phyloP scores from a whole-genome alignment of 1,140 invertebrate species.

The Gonioctena quinquepunctata region DNA sequence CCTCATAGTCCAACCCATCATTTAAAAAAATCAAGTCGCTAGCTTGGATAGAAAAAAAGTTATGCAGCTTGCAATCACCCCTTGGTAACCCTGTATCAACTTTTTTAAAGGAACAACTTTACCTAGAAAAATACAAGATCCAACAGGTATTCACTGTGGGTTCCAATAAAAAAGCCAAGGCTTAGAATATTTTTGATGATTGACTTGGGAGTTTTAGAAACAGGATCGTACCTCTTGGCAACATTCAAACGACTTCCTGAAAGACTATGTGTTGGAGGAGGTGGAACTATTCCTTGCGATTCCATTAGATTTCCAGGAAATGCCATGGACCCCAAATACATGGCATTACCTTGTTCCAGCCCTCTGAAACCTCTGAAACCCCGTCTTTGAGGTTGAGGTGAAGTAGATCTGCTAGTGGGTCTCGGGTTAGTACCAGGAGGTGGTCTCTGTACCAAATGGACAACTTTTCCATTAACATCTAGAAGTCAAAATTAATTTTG shows the following conservation, averaged over 20 bases:
- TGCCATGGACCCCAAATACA: constrained; percentile 69
- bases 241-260: constrained; percentile 56
- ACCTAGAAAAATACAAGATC: too few relatives aligned
- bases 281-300: constrained; percentile 55
- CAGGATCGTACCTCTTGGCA: constrained; percentile 43
- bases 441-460: constrained; percentile 90
- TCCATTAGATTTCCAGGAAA: constrained; percentile 63
- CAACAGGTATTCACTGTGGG: too few relatives aligned
- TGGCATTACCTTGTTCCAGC: constrained; percentile 59
- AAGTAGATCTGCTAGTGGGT: constrained; percentile 46
- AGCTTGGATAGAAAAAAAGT: too few relatives aligned
- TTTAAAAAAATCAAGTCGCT: too few relatives aligned
- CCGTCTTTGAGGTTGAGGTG: constrained; percentile 51
- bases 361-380: constrained; percentile 48
- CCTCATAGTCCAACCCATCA: too few relatives aligned
- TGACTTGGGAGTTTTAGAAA: too few relatives aligned
- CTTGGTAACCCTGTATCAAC: too few relatives aligned
- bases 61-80: too few relatives aligned
- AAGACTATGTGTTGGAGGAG: constrained; percentile 54
- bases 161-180: too few relatives aligned
- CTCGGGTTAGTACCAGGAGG: constrained; percentile 61
- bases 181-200: too few relatives aligned
- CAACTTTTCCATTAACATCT: constrained; percentile 91
- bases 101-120: too few relatives aligned
- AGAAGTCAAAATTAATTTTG: too few relatives aligned